Evolutionary conservation across 2,888 invertebrate species (phyloP).

Genomic region (Plagodis pulveraria): DNA sequence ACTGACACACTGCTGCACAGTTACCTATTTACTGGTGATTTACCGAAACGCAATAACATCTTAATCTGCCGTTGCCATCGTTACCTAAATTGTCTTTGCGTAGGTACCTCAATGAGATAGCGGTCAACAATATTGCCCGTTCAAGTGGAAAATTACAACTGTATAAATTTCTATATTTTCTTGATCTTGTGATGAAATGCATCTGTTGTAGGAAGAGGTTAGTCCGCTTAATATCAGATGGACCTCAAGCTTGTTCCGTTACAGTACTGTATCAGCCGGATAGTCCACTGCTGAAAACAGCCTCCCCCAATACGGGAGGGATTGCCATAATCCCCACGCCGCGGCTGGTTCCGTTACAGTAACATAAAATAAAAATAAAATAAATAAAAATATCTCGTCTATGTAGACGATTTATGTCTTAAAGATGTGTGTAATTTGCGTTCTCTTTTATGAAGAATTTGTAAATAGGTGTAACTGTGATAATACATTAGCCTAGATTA

Average conservation of each 20-base stretch:
- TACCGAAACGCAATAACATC: conserved; percentile 37
- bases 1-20: conserved; percentile 60
- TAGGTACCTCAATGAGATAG: conserved; percentile 23
- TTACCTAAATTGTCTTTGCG: conserved; percentile 26
- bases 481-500: conserved; percentile 22
- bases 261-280: no score
- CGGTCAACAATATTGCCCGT: conserved; percentile 13
- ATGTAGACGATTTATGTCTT: no score
- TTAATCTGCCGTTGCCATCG: conserved; percentile 21
- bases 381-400: no score
- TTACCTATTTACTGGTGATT: conserved; percentile 40
- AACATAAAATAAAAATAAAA: no score
- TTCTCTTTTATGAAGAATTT: conserved; percentile 18
- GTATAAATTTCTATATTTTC: conserved; percentile 3
- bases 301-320: no score
- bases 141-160: conserved; percentile 22
- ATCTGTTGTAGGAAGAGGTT: no score
- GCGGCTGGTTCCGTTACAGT: no score
- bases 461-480: conserved; percentile 10
- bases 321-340: no score
- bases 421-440: background rate
- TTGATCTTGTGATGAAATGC: no score
- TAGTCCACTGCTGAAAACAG: no score
- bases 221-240: no score
- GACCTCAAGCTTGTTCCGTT: no score